Evolutionary conservation across 2,888 invertebrate species (phyloP), one percentile per base, ranked within the genome.

Genomic region (Ischnus inquisitorius): DNA sequence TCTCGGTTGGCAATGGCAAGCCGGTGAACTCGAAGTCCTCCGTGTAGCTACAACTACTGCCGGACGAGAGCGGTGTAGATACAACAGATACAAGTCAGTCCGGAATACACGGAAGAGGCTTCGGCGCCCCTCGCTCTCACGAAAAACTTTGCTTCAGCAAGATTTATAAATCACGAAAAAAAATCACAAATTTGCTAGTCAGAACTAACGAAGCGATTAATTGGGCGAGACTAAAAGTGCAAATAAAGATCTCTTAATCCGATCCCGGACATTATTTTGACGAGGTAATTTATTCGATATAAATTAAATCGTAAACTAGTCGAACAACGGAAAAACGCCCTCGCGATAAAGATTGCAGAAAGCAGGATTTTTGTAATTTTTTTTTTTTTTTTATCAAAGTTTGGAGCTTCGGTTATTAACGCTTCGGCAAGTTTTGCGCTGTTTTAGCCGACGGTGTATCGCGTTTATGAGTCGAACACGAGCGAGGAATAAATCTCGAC

Each of bases 1-100:
- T 75, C 28, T 34, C 62, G 48, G 64, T 64, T 22, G 51, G 6
- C 64, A 48, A 46, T 4, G 16, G 28, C 34, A 28, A 74, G 46
- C 16, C 46, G 60, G 68, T 54, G 48, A 78, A 78, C 68, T 43
- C 78, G 62, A 39, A 69, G 39, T 48, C 51, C 62, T 69, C 16
- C 46, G 4, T 43, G 57, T 25, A 39, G 41, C 57, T 39, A 19
- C 8, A 54, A 76, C 72, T 22, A 60, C 60, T 8, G 22, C 39
- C 39, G 39, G 51, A 34, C 34, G n/a, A 69, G 10, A 69, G 10
- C 28, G 14, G 41, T 57, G 57, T 57, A 57, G 72, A 72, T 43
- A 72, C 28, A 25, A 14, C 25, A 28, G 57, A 60, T 28, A 60
- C 57, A 12, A 60, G 57, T 60, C 57, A 28, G 28, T 25, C 57